These are phyloP conservation scores for Sebastes hopkinsi DNA, from an alignment of 2,797 vertebrate genomes.

Conservation along the genomic window DNA sequence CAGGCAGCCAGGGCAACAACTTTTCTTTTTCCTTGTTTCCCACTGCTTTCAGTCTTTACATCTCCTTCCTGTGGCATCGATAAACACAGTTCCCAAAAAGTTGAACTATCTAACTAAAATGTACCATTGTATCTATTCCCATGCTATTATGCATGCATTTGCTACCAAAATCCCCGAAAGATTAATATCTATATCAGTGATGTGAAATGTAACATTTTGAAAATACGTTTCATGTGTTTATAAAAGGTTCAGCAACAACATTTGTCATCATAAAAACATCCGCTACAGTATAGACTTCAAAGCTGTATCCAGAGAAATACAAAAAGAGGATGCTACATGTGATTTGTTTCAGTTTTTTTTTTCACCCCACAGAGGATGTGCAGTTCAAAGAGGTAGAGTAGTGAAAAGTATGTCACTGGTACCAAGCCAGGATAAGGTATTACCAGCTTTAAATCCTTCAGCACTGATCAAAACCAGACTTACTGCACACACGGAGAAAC, in stretches of 20 bases:
- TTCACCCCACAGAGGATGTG: constrained; percentile 24
- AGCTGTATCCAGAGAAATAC: constrained; percentile 11
- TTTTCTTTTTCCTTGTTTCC: background rate
- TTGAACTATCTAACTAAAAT: background rate
- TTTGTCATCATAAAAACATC: constrained; percentile 15
- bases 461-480: constrained; percentile 68
- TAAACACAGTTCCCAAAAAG: no score
- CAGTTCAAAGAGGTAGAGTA: constrained; percentile 64
- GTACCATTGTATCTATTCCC: background rate
- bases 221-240: background rate
- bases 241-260: constrained; percentile 3
- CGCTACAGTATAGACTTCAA: constrained; percentile 18
- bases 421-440: constrained; percentile 69
- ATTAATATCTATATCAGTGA: background rate
- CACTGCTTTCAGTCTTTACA: background rate
- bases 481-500: constrained; percentile 22
- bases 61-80: background rate
- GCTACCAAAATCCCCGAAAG: background rate
- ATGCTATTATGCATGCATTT: background rate
- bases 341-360: constrained; percentile 18
- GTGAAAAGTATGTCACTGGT: constrained; percentile 76
- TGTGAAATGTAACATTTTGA: background rate
- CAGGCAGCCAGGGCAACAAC: background rate
- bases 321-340: constrained; percentile 37
- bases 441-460: constrained; percentile 73